phyloP scores from a whole-genome alignment of 2,113 vertebrate genomes.

The Theristicus caerulescens region DNA sequence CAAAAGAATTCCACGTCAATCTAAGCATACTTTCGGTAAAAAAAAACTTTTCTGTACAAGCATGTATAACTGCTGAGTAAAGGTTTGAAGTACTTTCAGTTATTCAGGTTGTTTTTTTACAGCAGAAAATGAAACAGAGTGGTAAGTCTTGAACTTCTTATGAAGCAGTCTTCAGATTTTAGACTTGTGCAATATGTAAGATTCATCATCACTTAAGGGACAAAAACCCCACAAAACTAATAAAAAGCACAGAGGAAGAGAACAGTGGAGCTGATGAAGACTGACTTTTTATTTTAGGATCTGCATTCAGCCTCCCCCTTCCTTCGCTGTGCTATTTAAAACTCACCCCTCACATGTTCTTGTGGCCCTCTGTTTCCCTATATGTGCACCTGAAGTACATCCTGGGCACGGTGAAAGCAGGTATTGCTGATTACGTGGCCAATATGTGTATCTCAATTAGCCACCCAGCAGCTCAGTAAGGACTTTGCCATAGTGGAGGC shows the following conservation, averaged over 20 bases:
- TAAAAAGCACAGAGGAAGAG: not conserved
- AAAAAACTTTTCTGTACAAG: not conserved
- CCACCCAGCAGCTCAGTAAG: not conserved
- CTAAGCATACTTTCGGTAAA: not conserved
- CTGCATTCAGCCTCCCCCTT: not conserved
- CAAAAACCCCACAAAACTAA: not conserved
- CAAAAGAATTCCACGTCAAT: not conserved
- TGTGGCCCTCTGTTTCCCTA: not conserved
- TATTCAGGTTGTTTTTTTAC: not conserved
- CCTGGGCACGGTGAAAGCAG: not conserved
- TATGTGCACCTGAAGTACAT: not conserved
- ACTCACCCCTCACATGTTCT: not conserved
- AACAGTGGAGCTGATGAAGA: not conserved
- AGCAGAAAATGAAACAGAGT: not conserved
- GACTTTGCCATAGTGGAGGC: not conserved
- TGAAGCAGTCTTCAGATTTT: not conserved
- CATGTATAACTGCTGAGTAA: not conserved
- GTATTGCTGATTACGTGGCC: not conserved
- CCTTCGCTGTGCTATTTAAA: not conserved
- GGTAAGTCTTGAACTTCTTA: not conserved
- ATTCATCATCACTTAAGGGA: not conserved
- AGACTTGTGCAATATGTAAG: not conserved
- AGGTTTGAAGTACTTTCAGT: not conserved
- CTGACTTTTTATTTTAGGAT: not conserved
- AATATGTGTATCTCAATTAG: rapidly evolving